Base-by-base conservation (phyloP, 2,113 vertebrate species). In the Sorex araneus region DNA sequence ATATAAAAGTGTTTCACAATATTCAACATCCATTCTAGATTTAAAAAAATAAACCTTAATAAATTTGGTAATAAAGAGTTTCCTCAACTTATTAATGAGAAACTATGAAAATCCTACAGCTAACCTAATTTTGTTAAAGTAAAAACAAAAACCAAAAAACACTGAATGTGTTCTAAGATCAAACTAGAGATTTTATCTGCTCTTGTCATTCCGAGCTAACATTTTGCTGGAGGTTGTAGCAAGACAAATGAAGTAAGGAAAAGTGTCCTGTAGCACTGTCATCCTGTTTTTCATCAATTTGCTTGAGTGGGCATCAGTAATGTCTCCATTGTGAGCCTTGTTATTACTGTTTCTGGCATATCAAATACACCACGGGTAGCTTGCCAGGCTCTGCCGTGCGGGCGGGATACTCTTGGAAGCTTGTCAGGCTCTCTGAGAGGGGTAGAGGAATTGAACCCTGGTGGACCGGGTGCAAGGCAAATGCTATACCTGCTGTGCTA, bases 91-190 rank as follows among this genome's bases (percentile, higher is more conserved):
- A 64, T 40, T 47, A 83, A 47, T 36, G 78, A 84, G 67, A 84
- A 84, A 64, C 30, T 75, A 60, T 43, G 47, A 86, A 94, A 69
- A 92, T 60, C 50, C 25, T 63, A 21, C 47, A 74, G 36, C 21
- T 95, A 69, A 77, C 11, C 16, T 95, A 69, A 77, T 6, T 57
- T 57, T 57, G 54, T 57, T 57, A 57, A 57, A 19, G 18, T 57
- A 57, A 19, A 57, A 57, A 57, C 15, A 57, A 18, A 50, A 76
- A 71, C 25, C 3, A 23, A 47, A 23, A 74, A 78, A 88, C 73
- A 67, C 10, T 66, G 8, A 54, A 73, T 57, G 54, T 54, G 1
- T 79, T 88, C 11, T 45, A 75, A 92, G 54, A 89, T 74, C 13
- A 88, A 34, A 36, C 30, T 84, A 47, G 34, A 54, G 78, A 91